These are phyloP conservation scores for Phrynocephalus vlangalii DNA, from an alignment of 2,797 vertebrate species.

Conservation along the genomic window DNA sequence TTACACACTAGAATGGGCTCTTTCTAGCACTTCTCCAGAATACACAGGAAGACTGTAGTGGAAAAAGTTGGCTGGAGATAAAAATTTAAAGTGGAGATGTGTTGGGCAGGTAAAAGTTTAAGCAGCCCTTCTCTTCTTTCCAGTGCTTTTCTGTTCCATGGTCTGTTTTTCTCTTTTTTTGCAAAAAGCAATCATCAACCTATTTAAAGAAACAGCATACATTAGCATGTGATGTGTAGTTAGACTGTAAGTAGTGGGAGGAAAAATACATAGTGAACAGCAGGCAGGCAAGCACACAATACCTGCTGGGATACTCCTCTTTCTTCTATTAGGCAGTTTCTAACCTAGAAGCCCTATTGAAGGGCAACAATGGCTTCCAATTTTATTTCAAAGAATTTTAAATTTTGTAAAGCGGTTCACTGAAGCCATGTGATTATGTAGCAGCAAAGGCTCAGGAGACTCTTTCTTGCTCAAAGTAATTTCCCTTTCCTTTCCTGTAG, in stretches of 20 bases:
- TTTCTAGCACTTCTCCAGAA: background rate
- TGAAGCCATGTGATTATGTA: constrained; percentile 24
- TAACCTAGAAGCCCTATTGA: constrained; percentile 37
- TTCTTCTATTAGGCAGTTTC: constrained; percentile 27
- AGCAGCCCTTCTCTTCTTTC: background rate
- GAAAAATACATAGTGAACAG: constrained; percentile 34
- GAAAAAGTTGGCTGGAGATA: background rate
- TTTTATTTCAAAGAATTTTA: constrained; percentile 39
- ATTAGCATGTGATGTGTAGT: constrained; percentile 19
- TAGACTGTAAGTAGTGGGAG: constrained; percentile 42
- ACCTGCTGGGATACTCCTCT: constrained; percentile 10
- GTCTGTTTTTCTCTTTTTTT: background rate
- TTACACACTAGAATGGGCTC: background rate
- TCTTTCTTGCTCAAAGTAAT: constrained; percentile 1
- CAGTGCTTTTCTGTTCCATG: background rate
- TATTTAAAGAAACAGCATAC: background rate
- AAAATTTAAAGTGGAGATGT: background rate
- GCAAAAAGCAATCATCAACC: background rate
- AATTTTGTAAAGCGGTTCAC: constrained; percentile 14
- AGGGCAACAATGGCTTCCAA: constrained; percentile 29
- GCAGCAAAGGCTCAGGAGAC: background rate
- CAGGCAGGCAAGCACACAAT: constrained; percentile 27
- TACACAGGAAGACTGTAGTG: background rate
- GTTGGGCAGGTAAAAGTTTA: background rate
- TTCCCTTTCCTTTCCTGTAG: constrained; percentile 20